Evolutionary conservation across 2,888 invertebrate genomes (phyloP), one percentile per base, ranked within the genome.

Genomic region (Drosophila infuscata): DNA sequence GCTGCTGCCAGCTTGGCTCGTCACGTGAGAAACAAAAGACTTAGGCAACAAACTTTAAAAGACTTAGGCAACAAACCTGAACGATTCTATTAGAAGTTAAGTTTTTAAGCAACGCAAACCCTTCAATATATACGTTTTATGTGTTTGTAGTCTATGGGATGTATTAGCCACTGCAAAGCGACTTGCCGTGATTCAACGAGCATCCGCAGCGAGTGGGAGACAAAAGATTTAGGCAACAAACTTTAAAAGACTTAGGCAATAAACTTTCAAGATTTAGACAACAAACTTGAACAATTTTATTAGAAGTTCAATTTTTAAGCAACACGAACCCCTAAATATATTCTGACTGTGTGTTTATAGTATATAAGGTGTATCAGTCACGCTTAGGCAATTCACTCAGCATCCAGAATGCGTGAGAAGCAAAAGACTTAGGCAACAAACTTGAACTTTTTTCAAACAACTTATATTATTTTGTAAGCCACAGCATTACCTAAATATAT

Each of bases 371-470:
- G 6, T 17, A 17, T 29, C 12, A 54, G 7, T 12, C 17, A 25
- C 35, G 11, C 36, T 20, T 15, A 29, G 17, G 29, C 17, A 3
- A 20, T 15, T 3, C 20, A 46, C 15, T 3, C 15, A 20, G 7
- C 20, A 15, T 20, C 46, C 15, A 20, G 20, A 46, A 2, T 7
- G 15, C 41, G 8, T 3, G 29, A 54, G 11, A 60, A 67, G 64
- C 82, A 58, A 76, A 88, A 79, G 86, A 83, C 87, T 78, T 71
- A 70, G 54, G 66, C 58, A 66, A 75, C 70, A 60, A 86, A 90
- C 78, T 69, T 68, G 64, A 52, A 46, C 36, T 12, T 41, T 35
- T 17, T 20, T 8, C n/a, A 12, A 48, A 11, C 20, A 62, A 60
- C 6, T 17, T 25, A 33, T 48, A 15, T 15, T 29, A 20, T 17